Base-by-base conservation (phyloP, 2,113 vertebrate species). In the Raphicerus campestris region DNA sequence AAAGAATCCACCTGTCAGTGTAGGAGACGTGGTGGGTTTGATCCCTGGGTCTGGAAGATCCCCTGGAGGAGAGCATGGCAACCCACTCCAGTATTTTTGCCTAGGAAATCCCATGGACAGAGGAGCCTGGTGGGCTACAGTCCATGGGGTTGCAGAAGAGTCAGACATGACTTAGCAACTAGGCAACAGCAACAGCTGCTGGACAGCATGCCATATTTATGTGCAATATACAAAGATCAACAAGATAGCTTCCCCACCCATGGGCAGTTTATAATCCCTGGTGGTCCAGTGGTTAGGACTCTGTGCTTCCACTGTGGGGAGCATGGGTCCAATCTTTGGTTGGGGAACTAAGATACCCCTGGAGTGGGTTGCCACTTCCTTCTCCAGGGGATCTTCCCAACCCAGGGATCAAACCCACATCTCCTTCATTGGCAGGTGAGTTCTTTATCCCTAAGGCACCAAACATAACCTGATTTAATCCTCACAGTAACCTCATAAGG, bases 311-410 rank as follows among this genome's bases (percentile, higher is more conserved):
- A 8, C 22, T 75, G 70, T 11, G 2, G 22, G 70, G 39, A 5
- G 10, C 70, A 75, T 1, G 6, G 39, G 22, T 42, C 70, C 2
- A 0, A 42, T 26, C 22, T 75, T 42, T 26, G 39, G 22, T 26
- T 75, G 39, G 39, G 70, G 3, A 75, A 42, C 39, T 42, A 42
- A 75, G 70, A 75, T 75, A 24, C 39, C 22, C 35, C 39, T 15
- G 22, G 39, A 75, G 39, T 42, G 70, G 39, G 39, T 42, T 42
- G 70, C 39, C 11, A 26, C 26, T 42, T 75, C 70, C 70, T 42
- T 42, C 39, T 75, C 39, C 22, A 14, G 70, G 70, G 22, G 10
- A 75, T 75, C 70, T 75, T 42, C 70, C 70, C 6, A 0, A 75
- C 70, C 11, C 39, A 26, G 39, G 70, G 70, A 15, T 42, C 39